phyloP scores from a whole-genome alignment of 2,797 vertebrate species.

The Microhierax caerulescens region DNA sequence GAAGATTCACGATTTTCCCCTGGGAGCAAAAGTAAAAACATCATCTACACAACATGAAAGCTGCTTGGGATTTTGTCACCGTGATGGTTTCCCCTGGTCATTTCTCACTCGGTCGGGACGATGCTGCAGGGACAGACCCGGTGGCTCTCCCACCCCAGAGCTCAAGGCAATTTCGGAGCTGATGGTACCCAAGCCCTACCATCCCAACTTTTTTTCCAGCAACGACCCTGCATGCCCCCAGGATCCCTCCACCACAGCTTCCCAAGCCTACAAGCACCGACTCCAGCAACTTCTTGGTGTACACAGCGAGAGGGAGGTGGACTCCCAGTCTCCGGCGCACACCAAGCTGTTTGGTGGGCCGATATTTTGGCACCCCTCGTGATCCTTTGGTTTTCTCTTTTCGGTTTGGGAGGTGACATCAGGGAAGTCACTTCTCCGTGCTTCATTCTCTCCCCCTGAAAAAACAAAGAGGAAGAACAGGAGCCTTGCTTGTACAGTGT shows the following conservation, averaged over 20 bases:
- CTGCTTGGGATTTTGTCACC: neutral
- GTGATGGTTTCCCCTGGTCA: fast-evolving
- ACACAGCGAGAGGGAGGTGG: fast-evolving
- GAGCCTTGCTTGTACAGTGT: neutral
- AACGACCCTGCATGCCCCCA: neutral
- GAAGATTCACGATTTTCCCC: neutral
- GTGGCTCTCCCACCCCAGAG: neutral
- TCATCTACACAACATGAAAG: neutral
- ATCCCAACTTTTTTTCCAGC: fast-evolving
- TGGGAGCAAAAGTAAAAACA: neutral
- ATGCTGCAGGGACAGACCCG: no score
- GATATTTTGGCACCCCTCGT: neutral
- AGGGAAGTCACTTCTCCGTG: neutral
- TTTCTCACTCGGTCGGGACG: neutral
- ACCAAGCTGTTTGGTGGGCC: neutral
- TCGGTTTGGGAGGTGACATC: neutral
- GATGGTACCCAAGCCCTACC: fast-evolving
- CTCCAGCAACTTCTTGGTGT: fast-evolving
- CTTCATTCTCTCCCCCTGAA: neutral
- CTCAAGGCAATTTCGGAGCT: neutral
- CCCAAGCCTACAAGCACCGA: neutral
- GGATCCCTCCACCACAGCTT: neutral
- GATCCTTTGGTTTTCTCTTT: neutral
- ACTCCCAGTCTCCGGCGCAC: neutral
- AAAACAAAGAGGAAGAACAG: neutral